A percentile compares a stretch with the other conserved stretches of the same genome.
Evolutionary conservation across 2,113 vertebrate genomes (phyloP).

Genomic region (Tenrec ecaudatus): DNA sequence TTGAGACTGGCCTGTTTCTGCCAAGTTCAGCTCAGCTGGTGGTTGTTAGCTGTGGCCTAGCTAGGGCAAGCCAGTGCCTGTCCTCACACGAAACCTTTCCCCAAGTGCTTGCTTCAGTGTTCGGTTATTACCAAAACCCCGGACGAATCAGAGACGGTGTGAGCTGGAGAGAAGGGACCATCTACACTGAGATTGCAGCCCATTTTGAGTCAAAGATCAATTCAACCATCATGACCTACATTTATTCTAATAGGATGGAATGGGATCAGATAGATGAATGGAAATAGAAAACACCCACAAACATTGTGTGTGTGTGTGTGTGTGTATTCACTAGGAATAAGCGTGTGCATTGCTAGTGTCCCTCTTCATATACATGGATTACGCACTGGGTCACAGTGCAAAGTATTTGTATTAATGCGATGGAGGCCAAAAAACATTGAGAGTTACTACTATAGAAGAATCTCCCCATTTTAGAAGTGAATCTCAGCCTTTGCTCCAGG

Average conservation of each 20-base stretch:
- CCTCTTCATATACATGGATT: neutral
- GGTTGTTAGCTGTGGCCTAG: neutral
- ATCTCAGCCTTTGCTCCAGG: neutral
- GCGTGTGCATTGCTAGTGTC: neutral
- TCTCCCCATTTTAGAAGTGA: neutral
- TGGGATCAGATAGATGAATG: neutral
- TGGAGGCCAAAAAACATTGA: neutral
- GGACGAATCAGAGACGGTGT: neutral
- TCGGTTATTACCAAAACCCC: neutral
- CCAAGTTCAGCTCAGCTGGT: neutral
- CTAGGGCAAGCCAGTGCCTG: neutral
- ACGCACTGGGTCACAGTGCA: neutral
- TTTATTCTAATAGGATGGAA: neutral
- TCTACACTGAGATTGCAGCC: neutral
- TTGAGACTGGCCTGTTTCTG: neutral
- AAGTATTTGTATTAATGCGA: constrained; percentile 7
- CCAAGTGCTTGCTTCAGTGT: neutral
- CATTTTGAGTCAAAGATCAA: neutral
- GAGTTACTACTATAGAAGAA: neutral
- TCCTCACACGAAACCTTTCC: neutral
- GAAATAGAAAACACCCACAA: neutral
- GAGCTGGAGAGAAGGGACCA: neutral
- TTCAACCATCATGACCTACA: too few species aligned
- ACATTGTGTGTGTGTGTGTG: too few species aligned
- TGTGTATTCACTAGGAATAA: too few species aligned